Base-by-base conservation (phyloP, 2,888 invertebrate species). In the Cataglyphis albicans region DNA sequence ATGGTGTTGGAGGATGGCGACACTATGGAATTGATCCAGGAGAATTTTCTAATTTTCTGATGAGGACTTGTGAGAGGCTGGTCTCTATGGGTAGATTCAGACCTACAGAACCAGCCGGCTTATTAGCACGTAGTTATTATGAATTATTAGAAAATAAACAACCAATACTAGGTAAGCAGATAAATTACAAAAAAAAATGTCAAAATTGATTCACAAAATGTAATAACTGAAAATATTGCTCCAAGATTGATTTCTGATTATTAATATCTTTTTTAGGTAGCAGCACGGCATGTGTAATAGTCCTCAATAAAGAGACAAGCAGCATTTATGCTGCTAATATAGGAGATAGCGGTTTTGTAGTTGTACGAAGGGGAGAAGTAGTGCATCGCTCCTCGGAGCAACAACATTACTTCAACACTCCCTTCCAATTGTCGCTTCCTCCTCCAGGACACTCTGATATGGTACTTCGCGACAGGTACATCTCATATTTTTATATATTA, bases 1-100 rank as follows among this genome's bases (percentile, higher is more conserved):
- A 99, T 95, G 99, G 99, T 87, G 99, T 99, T 78, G 99, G 99
- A 81, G 99, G 99, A 74, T 99, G 99, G 99, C 96, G 99, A 92
- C 98, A 98, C 87, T 99, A 99, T 95, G 99, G 99, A 74, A 98
- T 99, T 90, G 99, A 99, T 95, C 99, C 99, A 1, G 99, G 99
- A 74, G 98, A 98, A 94, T 99, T 99, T 95, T 98, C 99, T 10
- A 97, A 97, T 87, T 98, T 98, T 93, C 96, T 99, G 91, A 99
- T 99, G 99, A 97, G 96, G 94, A 98, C 98, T 44, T 99, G 99
- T 94, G 98, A 99, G 95, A 96, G 98, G 90, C 96, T 99, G 92
- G 98, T 99, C 89, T 96, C 97, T 91, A 96, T 97, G 95, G 99
- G 98, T 83, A 97, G 97, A 93, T 99, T 99, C 94, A 97, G 97